Evolutionary conservation across 2,797 vertebrate species (phyloP), one percentile per base, ranked within the genome.

Genomic region (Garrulus glandarius): DNA sequence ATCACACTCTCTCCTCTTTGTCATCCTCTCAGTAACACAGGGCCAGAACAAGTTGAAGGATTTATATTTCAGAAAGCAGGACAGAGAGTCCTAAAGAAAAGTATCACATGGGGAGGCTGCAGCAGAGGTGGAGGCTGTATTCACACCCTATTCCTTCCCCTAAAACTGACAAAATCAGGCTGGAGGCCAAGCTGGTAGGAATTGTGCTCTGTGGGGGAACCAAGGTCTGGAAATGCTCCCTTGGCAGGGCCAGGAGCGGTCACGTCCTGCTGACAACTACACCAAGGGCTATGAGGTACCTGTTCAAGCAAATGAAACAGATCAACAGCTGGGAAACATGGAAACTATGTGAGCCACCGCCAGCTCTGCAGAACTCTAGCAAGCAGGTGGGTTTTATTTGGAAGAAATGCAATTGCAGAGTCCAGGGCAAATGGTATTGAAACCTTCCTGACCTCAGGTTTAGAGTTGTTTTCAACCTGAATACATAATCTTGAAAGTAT

Each of bases 301-400:
- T 2, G 52, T 75, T 92, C 69, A 65, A 86, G 87, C 43, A 78
- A 91, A 49, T 56, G 60, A 92, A 96, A 89, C 93, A 95, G 92
- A 92, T 29, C 92, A 96, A 96, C 82, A 96, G 65, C 60, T 89
- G 96, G 57, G 83, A 97, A 96, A 94, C 23, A 56, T 84, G 96
- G 87, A 90, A 96, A 96, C 60, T 90, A 90, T 97, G 95, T 79
- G 84, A 93, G 87, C 47, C 80, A 69, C 43, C 0, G 61, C 41
- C 85, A 96, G 84, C 34, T 57, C 57, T 39, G 52, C 75, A 61
- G 86, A 84, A 81, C 92, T 83, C 30, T 52, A 46, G 72, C 37
- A 80, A 94, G 92, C 72, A 5, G 65, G 22, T 5, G 61, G 29
- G 68, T 41, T 85, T 94, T 74, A 95, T 93, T 90, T 86, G 41